A percentile compares a stretch with the other conserved stretches of the same genome.
These are phyloP conservation scores for Anastrepha obliqua DNA, from an alignment of 1,140 invertebrate species.

Conservation along the genomic window DNA sequence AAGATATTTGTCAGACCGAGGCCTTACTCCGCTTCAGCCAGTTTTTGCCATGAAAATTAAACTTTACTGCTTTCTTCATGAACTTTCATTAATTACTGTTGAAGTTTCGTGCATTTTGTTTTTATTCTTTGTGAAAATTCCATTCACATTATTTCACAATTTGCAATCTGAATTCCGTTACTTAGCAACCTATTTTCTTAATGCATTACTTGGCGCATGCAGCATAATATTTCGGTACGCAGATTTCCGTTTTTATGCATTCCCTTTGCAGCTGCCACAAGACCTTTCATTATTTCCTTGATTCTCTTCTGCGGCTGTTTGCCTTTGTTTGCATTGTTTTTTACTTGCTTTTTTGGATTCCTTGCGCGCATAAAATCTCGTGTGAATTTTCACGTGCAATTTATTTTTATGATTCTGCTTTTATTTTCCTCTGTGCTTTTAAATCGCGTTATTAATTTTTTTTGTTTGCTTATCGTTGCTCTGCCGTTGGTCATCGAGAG, in stretches of 20 bases:
- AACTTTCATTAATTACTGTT: slow-evolving; percentile 38
- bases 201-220: background rate
- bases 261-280: background rate
- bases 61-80: background rate
- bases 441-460: background rate
- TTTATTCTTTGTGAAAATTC: background rate
- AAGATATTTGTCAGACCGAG: background rate
- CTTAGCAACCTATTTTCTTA: slow-evolving; percentile 14
- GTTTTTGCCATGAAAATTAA: background rate
- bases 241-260: background rate
- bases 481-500: no score
- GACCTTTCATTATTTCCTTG: background rate
- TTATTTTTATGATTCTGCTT: background rate
- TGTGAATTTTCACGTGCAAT: background rate
- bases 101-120: background rate
- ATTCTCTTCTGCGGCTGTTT: background rate
- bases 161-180: slow-evolving; percentile 37
- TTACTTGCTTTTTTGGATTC: background rate
- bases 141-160: slow-evolving; percentile 5
- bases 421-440: background rate
- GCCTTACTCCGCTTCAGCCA: background rate
- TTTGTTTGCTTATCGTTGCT: background rate
- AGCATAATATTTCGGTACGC: background rate
- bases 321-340: background rate
- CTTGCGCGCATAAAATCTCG: background rate